Evolutionary conservation across 2,113 vertebrate species (phyloP).

Genomic region (Bujurquina vittata): DNA sequence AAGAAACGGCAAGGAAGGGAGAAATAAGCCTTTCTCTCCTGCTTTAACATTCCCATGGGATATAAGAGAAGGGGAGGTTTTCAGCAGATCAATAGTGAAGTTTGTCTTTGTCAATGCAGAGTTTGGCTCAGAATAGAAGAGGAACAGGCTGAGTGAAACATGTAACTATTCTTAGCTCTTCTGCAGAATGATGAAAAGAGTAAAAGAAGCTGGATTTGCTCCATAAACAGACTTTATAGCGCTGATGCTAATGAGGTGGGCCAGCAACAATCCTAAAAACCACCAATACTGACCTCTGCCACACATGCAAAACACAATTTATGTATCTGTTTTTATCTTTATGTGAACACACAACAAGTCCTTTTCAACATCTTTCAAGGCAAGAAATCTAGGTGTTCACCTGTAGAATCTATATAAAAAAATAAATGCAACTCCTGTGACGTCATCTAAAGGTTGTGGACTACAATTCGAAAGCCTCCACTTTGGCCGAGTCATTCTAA

Average conservation of each 20-base stretch:
- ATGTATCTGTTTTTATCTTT: not conserved
- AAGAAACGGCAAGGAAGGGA: conserved; percentile 30
- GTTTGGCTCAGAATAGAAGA: conserved; percentile 47
- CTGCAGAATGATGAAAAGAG: conserved; percentile 15
- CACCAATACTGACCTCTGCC: not conserved
- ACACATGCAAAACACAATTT: not conserved
- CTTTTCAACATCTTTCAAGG: not conserved
- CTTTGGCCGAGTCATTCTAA: not conserved
- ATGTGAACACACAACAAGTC: not conserved
- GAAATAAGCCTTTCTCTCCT: conserved; percentile 51
- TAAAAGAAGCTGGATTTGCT: conserved; percentile 8
- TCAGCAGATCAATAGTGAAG: conserved; percentile 65
- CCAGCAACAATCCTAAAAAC: not conserved
- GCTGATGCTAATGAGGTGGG: not conserved
- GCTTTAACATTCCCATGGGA: conserved; percentile 68
- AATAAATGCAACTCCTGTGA: not conserved
- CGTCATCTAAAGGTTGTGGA: not conserved
- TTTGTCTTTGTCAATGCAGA: conserved; percentile 61
- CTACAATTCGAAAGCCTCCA: not conserved
- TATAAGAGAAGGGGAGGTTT: conserved; percentile 31
- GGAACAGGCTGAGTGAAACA: conserved; percentile 23
- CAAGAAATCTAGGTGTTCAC: not conserved
- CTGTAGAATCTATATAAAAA: not conserved
- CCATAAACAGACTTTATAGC: not conserved
- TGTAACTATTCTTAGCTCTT: conserved; percentile 34